Evolutionary conservation across 1,140 invertebrate genomes (phyloP).

Genomic region (Brachionus koreanus): DNA sequence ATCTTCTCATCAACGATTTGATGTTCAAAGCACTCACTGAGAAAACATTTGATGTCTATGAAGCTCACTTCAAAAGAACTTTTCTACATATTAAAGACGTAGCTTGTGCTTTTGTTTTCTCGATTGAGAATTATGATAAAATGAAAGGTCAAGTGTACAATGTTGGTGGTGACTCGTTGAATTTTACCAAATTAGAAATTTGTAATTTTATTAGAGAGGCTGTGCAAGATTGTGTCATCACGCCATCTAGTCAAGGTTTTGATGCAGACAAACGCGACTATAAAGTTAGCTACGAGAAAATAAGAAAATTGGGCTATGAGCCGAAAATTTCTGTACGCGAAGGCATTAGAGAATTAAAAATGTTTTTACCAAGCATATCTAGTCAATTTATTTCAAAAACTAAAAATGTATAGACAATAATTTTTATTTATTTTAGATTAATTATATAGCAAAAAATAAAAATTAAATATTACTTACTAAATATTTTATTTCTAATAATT

Average conservation of each 20-base stretch:
- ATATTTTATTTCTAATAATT: no score
- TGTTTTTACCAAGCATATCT: conserved; percentile 48
- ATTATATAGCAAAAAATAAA: no score
- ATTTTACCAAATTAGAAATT: conserved; percentile 48
- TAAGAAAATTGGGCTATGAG: conserved; percentile 48
- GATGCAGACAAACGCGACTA: conserved; percentile 47
- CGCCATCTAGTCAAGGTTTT: neutral
- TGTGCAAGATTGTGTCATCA: conserved; percentile 45
- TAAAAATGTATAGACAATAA: conserved; percentile 47
- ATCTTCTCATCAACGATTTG: conserved; percentile 49
- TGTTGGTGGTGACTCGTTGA: conserved; percentile 50
- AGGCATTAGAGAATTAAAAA: conserved; percentile 48
- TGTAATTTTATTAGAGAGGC: conserved; percentile 46
- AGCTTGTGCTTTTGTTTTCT: conserved; percentile 48
- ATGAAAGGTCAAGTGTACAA: conserved; percentile 50
- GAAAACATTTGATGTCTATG: conserved; percentile 47
- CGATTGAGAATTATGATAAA: conserved; percentile 47
- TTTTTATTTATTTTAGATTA: neutral
- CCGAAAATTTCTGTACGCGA: conserved; percentile 47
- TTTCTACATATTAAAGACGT: conserved; percentile 50
- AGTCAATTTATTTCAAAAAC: conserved; percentile 45
- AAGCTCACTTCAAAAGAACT: conserved; percentile 48
- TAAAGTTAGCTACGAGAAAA: conserved; percentile 50
- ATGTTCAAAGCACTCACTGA: conserved; percentile 46
- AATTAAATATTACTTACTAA: no score